phyloP scores from a whole-genome alignment of 1,140 invertebrate genomes.

The Trachelipus rathkii region DNA sequence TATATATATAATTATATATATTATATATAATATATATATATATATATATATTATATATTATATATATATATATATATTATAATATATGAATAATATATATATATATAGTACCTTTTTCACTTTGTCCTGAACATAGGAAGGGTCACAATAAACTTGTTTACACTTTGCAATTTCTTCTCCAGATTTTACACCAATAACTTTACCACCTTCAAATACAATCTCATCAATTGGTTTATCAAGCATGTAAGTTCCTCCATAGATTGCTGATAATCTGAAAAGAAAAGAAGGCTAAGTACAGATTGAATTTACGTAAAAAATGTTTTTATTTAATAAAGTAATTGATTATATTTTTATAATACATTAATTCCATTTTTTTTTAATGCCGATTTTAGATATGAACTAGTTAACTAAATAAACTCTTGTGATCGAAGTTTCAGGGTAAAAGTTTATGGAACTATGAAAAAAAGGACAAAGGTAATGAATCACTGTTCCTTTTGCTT shows the following conservation, averaged over 20 bases:
- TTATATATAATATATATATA: background rate
- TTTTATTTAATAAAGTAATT: no score
- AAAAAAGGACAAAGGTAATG: no score
- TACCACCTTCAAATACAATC: constrained; percentile 86
- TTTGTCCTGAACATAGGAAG: constrained; percentile 88
- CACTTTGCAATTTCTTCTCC: constrained; percentile 88
- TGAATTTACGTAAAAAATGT: no score
- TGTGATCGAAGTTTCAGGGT: no score
- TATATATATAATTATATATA: background rate
- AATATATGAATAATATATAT: no score
- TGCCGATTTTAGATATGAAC: no score
- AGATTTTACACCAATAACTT: constrained; percentile 87
- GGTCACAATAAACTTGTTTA: constrained; percentile 98
- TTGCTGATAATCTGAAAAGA: constrained; percentile 72
- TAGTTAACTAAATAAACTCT: no score
- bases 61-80: background rate
- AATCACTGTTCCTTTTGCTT: no score
- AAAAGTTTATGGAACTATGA: no score
- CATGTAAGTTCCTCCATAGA: constrained; percentile 99
- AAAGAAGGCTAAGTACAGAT: background rate
- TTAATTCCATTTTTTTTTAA: no score
- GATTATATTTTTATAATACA: no score
- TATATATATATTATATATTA: background rate
- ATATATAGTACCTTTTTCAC: constrained; percentile 57
- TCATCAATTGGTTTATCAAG: constrained; percentile 96